Conservation (phyloP, 2,888 invertebrate species). For the Andrena flavipes region DNA sequence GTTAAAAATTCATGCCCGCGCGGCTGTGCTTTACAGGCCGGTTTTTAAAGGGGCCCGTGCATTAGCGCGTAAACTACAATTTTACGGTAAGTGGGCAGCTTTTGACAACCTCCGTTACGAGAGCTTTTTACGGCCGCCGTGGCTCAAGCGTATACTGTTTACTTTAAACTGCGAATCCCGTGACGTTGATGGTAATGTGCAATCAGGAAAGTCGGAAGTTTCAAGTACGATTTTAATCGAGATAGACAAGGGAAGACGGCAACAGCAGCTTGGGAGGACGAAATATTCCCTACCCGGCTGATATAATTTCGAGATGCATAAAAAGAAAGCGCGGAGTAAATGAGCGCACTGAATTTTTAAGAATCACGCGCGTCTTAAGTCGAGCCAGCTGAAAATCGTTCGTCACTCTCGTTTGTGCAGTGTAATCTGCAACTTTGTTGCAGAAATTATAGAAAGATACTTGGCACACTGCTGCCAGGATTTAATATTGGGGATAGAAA, state of each 20-base stretch:
- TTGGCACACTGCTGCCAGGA: too few species aligned
- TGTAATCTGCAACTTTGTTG: too few species aligned
- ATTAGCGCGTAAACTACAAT: conserved; percentile 58
- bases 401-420: too few species aligned
- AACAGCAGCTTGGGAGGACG: background rate
- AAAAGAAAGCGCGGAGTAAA: background rate
- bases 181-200: conserved; percentile 26
- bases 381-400: too few species aligned
- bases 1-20: conserved; percentile 66
- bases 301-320: background rate
- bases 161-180: conserved; percentile 31
- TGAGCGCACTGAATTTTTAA: too few species aligned
- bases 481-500: too few species aligned
- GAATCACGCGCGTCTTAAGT: too few species aligned
- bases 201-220: conserved; percentile 19
- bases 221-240: conserved; percentile 15
- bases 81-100: conserved; percentile 69
- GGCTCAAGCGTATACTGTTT: conserved; percentile 21
- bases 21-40: conserved; percentile 49
- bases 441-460: too few species aligned
- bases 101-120: conserved; percentile 51
- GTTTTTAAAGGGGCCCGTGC: conserved; percentile 47
- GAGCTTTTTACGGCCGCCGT: conserved; percentile 34
- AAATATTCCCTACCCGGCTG: background rate
- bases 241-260: background rate